Evolutionary conservation across 1,140 invertebrate genomes (phyloP), one percentile per base, ranked within the genome.

Genomic region (Anagrus nilaparvatae): DNA sequence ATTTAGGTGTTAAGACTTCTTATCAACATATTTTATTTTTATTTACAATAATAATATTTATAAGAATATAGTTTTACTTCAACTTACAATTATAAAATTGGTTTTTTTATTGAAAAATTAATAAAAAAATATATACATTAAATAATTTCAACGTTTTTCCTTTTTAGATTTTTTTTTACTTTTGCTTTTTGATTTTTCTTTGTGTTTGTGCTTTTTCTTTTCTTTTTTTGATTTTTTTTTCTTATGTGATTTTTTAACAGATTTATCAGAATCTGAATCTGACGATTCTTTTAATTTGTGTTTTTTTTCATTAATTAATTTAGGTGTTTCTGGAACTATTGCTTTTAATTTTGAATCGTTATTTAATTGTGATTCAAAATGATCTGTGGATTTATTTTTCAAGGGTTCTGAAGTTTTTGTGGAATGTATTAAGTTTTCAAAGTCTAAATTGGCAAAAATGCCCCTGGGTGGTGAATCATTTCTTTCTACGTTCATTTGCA

Each of bases 361-460:
- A 18, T 37, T 35, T 9, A 34, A 7, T 31, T 29, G 12, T 12
- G 9, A n/a, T 18, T 36, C 21, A 5, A 3, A 16, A 3, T 10
- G 21, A n/a, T 43, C 19, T n/a, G 35, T 27, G 35, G 25, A 32
- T 18, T 49, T 46, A 18, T 35, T 49, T 20, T 24, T 41, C 6
- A 39, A 31, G 9, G 52, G 14, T 16, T 31, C 24, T 2, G 24
- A 24, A n/a, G n/a, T n/a, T n/a, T n/a, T n/a, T n/a, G n/a, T n/a
- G n/a, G n/a, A n/a, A n/a, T n/a, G n/a, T 0, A 73, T 65, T 1
- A 78, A 49, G 53, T 63, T 66, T 46, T 80, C 76, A 10, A 82
- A 70, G 63, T 83, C 78, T 17, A 87, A 61, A 45, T 82, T 78
- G 0, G 81, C 80, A 53, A 87, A 87, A 38, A 85, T 81, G 2